Evolutionary conservation across 1,140 invertebrate genomes (phyloP), one percentile per base, ranked within the genome.

Genomic region (Bombus haemorrhoidalis): DNA sequence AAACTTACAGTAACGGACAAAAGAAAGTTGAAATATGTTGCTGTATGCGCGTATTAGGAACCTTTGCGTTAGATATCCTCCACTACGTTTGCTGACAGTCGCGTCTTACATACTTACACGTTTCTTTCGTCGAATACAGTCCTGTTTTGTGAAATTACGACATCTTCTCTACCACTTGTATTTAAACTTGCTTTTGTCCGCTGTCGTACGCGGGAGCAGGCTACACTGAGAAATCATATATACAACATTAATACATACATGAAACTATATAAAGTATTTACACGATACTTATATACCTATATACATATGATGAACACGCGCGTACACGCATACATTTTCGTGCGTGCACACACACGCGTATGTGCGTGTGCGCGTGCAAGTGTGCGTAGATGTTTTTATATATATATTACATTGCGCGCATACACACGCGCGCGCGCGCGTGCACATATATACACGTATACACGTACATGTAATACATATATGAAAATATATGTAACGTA

Each of bases 251-350:
- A 78, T 34, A 66, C 64, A 81, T 77, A 83, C 41, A 86, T 39
- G 57, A 75, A 66, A 12, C 81, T 72, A 86, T 85, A 69, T 89
- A 89, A 91, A 86, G 73, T 87, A 85, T 83, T 87, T 87, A 85
- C 74, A 71, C 87, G 83, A 83, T 85, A 85, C 71, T 43, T 74
- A 84, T 84, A 71, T 79, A 84, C 75, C 47, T 82, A 82, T 47
- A 83, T n/a, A 69, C 34, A 69, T 57, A 86, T 53, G 47, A 53
- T 22, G 18, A 53, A 53, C 18, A 53, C 47, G 18, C 47, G 47
- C 18, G 18, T 53, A 53, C 47, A 22, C 47, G 47, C 64, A 22
- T 84, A 91, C 75, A 68, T 69, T 87, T 79, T 81, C 73, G n/a
- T 64, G 87, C 82, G 87, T 69, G 86, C 74, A 72, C 69, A 89